Evolutionary conservation across 2,888 invertebrate genomes (phyloP).

Genomic region (Cerceris ruficornis): DNA sequence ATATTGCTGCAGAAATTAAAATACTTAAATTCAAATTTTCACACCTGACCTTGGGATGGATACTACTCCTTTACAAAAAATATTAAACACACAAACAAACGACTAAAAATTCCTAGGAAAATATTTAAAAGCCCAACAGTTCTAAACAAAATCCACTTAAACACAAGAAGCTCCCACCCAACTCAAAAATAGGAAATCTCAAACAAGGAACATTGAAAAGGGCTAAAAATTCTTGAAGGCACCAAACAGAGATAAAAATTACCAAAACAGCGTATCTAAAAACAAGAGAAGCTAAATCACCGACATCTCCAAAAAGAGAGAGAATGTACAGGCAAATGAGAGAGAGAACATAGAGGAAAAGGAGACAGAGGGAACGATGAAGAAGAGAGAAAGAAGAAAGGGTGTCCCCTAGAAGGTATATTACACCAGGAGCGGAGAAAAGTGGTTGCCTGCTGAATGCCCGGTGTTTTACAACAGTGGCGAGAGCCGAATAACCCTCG

Average conservation of each 20-base stretch:
- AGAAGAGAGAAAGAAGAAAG: slow-evolving; percentile 1
- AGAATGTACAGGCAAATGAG: neutral
- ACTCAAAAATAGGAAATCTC: no score
- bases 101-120: no score
- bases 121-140: no score
- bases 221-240: neutral
- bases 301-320: neutral
- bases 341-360: neutral
- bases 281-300: neutral
- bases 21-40: no score
- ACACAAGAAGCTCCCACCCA: no score
- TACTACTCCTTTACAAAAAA: no score
- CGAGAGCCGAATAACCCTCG: slow-evolving; percentile 67
- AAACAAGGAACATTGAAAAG: no score
- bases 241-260: neutral
- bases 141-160: no score
- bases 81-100: no score
- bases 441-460: slow-evolving; percentile 72
- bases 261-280: neutral
- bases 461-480: slow-evolving; percentile 76
- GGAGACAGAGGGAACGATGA: neutral
- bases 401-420: slow-evolving; percentile 41
- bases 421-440: slow-evolving; percentile 64
- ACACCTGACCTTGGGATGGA: no score
- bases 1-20: no score